Evolutionary conservation across 2,888 invertebrate genomes (phyloP), one percentile per base, ranked within the genome.

Genomic region (Drosophila robusta): DNA sequence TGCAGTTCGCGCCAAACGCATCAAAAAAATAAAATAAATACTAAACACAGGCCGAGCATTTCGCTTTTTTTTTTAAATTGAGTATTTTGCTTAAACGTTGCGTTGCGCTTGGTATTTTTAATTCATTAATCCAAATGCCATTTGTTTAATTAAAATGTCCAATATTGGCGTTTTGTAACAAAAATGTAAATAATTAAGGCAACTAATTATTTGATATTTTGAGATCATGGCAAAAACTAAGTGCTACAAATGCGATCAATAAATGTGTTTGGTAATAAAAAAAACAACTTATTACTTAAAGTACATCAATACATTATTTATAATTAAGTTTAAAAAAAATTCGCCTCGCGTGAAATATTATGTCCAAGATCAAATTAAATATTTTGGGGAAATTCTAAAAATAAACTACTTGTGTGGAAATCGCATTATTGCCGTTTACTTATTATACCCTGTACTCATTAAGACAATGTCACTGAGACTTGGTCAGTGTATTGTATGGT

Each of bases 121-220:
- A 50, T 76, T 50, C 72, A 82, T 87, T 85, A 85, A 82, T 63
- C 75, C 78, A 85, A 85, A 86, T 85, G 49, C 80, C 78, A 66
- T 55, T 77, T 51, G 70, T 46, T 84, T 78, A 75, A 84, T 84
- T 84, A 87, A 84, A 78, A 65, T 51, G 54, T 58, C 74, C 74
- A 62, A 60, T 62, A 68, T 70, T 78, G 81, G 75, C 14, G 11
- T 11, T 49, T 70, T 79, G 51, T 70, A 60, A 61, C 74, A 61
- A 63, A 71, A 34, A 63, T 74, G 68, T 72, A 74, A 62, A 66
- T 67, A 68, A 51, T 57, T 57, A 41, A 26, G 29, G 11, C n/a
- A 18, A 60, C 44, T 44, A 44, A 54, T 44, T 54, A 44, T 54
- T 54, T 54, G 61, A 11, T 42, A 32, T 41, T 49, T 39, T 26